phyloP scores from a whole-genome alignment of 2,113 vertebrate species.

The Carassius carassius region DNA sequence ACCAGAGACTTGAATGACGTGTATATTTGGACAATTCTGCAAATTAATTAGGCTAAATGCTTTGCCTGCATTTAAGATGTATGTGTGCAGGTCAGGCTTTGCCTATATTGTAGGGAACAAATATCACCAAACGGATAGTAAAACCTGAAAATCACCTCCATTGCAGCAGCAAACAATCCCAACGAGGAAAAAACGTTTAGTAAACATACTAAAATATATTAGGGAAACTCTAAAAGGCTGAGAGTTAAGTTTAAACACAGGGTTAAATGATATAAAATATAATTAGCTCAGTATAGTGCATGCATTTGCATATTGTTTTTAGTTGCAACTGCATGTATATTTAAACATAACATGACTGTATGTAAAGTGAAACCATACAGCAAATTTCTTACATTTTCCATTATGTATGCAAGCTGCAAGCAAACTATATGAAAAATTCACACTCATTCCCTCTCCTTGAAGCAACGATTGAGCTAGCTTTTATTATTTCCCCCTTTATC shows the following conservation, averaged over 20 bases:
- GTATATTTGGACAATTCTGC: background rate
- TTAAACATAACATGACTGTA: background rate
- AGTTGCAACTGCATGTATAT: background rate
- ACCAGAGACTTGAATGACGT: background rate
- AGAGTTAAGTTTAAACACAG: background rate
- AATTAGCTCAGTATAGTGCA: background rate
- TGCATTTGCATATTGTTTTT: background rate
- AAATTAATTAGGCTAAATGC: background rate
- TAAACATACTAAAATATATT: background rate
- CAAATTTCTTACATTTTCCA: background rate
- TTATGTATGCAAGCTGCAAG: constrained; percentile 8
- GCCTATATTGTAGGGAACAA: background rate
- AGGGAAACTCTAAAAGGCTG: too few relatives aligned
- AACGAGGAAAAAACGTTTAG: background rate
- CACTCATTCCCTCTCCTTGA: constrained; percentile 2
- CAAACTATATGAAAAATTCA: constrained; percentile 2
- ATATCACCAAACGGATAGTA: background rate
- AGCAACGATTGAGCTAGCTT: background rate
- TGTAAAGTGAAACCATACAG: background rate
- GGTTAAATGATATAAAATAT: background rate
- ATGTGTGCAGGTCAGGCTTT: background rate
- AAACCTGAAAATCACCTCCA: background rate
- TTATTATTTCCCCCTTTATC: constrained; percentile 18
- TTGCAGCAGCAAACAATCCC: background rate
- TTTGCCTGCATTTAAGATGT: background rate